Conservation (phyloP, 23 tunicate genomes). For the Phallusia fumigata region DNA sequence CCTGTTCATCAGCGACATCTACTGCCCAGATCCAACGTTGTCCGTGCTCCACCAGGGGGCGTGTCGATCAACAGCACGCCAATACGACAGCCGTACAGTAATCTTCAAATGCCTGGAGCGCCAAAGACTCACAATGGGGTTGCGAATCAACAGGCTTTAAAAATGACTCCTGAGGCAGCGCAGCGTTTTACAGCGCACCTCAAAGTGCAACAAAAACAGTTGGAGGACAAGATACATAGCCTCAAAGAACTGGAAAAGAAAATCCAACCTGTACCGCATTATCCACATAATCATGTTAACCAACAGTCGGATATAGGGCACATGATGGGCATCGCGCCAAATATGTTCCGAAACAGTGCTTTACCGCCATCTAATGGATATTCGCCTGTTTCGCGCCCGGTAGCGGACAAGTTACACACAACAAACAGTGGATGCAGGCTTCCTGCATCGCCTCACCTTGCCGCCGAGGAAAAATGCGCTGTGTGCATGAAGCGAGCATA, state of each 20-base stretch:
- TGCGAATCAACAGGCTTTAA: neutral
- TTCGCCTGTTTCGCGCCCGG: neutral
- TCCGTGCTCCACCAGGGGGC: conserved; percentile 21
- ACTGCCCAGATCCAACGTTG: neutral
- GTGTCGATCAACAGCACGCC: conserved; percentile 22
- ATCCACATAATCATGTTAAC: neutral
- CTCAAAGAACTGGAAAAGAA: conserved; percentile 29
- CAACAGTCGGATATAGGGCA: neutral
- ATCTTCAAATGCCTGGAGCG: neutral
- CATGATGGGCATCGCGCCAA: neutral
- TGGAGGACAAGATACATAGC: conserved; percentile 24
- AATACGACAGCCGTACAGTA: neutral
- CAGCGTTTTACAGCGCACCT: conserved; percentile 25
- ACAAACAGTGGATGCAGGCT: neutral
- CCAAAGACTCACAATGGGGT: neutral
- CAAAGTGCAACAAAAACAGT: conserved; percentile 29
- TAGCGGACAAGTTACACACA: neutral
- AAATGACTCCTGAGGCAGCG: conserved; percentile 23
- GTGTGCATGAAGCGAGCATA: conserved; percentile 32
- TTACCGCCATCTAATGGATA: neutral
- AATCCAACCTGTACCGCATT: conserved; percentile 5
- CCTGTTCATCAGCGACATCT: neutral
- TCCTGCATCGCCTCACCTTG: neutral
- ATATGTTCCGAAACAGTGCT: neutral
- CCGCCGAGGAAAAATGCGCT: conserved; percentile 23